Evolutionary conservation across 2,888 invertebrate species (phyloP).

Genomic region (Ichneumoninae sp.): DNA sequence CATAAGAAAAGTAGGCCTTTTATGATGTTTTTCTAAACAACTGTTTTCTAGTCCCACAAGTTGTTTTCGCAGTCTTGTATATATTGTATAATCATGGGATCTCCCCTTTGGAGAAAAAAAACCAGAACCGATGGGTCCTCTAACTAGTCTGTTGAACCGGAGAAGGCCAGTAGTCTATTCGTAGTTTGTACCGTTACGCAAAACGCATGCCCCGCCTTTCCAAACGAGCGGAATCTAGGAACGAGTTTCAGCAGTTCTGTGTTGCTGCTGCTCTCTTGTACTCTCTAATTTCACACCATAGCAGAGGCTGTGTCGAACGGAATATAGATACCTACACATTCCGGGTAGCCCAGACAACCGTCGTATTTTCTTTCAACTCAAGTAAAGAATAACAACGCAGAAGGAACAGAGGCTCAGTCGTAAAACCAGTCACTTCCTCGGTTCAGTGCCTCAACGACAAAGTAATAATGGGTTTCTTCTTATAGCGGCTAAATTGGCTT

Average conservation of each 20-base stretch:
- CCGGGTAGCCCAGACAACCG: background rate
- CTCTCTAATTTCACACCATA: slow-evolving; percentile 48
- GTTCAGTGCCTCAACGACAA: slow-evolving; percentile 42
- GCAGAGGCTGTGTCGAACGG: background rate
- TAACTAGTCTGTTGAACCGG: background rate
- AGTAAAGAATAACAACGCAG: slow-evolving; percentile 16
- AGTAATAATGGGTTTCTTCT: slow-evolving; percentile 25
- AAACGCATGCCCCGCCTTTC: slow-evolving; percentile 76
- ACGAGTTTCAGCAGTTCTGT: slow-evolving; percentile 75
- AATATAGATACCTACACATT: background rate
- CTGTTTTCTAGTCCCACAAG: too few relatives aligned
- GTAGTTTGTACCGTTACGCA: slow-evolving; percentile 78
- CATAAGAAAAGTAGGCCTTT: too few relatives aligned
- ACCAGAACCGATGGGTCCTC: background rate
- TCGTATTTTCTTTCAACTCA: slow-evolving; percentile 18
- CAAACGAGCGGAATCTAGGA: slow-evolving; percentile 79
- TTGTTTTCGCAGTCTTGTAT: background rate
- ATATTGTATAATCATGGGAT: background rate
- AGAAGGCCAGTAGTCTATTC: slow-evolving; percentile 72
- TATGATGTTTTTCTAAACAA: too few relatives aligned
- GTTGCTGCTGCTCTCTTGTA: slow-evolving; percentile 17
- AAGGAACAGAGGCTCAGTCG: background rate
- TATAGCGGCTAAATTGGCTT: background rate
- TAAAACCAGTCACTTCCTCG: slow-evolving; percentile 22
- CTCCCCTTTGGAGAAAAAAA: background rate